Evolutionary conservation across 1,140 invertebrate genomes (phyloP).

Genomic region (Eciton burchellii): DNA sequence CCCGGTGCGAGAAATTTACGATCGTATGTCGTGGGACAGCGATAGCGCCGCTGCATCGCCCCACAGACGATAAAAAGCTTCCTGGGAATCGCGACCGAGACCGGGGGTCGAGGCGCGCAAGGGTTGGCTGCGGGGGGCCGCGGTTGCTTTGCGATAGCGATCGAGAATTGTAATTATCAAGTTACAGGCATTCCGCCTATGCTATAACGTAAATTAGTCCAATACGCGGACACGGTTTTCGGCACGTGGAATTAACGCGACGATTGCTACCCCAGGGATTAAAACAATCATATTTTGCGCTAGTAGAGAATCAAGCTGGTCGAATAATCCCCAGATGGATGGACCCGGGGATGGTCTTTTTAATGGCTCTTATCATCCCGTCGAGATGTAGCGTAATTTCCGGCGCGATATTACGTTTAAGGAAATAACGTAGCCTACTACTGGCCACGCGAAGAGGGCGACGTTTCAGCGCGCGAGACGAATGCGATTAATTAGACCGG

Average conservation of each 20-base stretch:
- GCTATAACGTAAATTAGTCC: conserved; percentile 19
- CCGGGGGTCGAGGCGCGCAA: conserved; percentile 74
- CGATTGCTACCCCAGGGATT: too few species aligned
- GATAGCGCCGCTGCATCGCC: conserved; percentile 70
- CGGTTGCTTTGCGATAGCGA: conserved; percentile 42
- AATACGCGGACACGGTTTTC: too few species aligned
- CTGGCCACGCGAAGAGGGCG: too few species aligned
- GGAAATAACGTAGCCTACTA: conserved; percentile 23
- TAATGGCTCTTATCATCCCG: conserved; percentile 6
- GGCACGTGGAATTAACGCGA: too few species aligned
- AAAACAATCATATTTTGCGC: too few species aligned
- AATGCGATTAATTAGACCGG: conserved; percentile 55
- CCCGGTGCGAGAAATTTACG: conserved; percentile 73
- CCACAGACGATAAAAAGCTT: conserved; percentile 75
- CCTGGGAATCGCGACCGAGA: conserved; percentile 75
- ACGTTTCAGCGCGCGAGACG: conserved; percentile 12
- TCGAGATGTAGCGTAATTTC: neutral
- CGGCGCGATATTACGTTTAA: conserved; percentile 8
- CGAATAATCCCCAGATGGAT: neutral
- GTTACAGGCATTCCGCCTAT: neutral
- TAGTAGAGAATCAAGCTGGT: too few species aligned
- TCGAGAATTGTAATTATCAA: conserved; percentile 29
- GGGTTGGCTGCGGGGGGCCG: conserved; percentile 77
- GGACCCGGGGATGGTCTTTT: neutral
- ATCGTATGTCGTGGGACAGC: conserved; percentile 64